Conservation (phyloP, 2,797 vertebrate genomes). For the Lepus townsendii region DNA sequence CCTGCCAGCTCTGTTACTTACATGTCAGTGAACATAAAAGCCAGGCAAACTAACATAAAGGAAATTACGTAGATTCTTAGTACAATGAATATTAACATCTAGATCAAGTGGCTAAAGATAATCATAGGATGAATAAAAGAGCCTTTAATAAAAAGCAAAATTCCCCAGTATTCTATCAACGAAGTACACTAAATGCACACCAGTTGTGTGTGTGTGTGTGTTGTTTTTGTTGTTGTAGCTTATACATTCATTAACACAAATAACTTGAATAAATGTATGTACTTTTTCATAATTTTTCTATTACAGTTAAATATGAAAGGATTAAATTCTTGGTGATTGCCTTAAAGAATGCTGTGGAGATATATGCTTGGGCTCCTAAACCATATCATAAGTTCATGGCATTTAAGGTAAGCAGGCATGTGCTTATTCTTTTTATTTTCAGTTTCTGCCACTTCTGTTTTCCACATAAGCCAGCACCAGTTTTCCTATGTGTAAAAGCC, state of each 20-base stretch:
- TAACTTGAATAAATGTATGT: background rate
- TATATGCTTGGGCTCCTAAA: constrained; percentile 99
- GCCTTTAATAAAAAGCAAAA: constrained; percentile 16
- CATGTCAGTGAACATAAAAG: background rate
- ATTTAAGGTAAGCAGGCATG: constrained; percentile 94
- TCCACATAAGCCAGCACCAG: background rate
- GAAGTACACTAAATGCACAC: background rate
- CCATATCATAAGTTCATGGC: constrained; percentile 99
- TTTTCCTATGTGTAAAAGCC: constrained; percentile 23
- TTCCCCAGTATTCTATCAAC: background rate
- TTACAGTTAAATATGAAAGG: constrained; percentile 98
- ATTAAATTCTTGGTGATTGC: constrained; percentile 99
- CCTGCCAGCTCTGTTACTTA: background rate
- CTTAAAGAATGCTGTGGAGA: constrained; percentile 98
- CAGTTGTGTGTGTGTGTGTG: background rate
- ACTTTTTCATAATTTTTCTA: constrained; percentile 68
- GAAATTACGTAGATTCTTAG: background rate
- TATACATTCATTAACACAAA: constrained; percentile 1
- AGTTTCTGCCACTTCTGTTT: background rate
- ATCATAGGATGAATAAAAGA: constrained; percentile 11
- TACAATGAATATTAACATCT: background rate
- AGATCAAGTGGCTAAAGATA: constrained; percentile 22
- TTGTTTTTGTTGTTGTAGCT: background rate
- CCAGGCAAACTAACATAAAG: background rate
- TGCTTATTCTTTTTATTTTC: background rate